Percentiles rank a stretch among this genome's conserved stretches.
phyloP scores from a whole-genome alignment of 2,797 vertebrate genomes.

The Onychomys arenicola region DNA sequence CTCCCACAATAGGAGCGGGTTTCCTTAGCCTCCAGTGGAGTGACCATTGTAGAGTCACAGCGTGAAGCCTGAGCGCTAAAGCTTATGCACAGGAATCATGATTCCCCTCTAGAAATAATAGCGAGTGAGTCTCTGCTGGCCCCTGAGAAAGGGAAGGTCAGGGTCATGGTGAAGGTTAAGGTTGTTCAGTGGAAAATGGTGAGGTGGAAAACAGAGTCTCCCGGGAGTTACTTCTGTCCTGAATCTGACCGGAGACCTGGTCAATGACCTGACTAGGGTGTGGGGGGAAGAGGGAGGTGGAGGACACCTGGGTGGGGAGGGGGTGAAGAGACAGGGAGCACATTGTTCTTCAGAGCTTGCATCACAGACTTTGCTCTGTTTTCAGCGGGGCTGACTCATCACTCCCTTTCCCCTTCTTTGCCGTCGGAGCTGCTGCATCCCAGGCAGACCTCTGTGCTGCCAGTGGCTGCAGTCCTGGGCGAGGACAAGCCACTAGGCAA shows the following conservation, averaged over 20 bases:
- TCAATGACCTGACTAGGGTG: conserved; percentile 61
- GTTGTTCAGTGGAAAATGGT: neutral
- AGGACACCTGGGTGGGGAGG: conserved; percentile 36
- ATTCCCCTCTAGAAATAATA: neutral
- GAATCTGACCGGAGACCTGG: conserved; percentile 69
- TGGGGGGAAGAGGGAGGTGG: conserved; percentile 8
- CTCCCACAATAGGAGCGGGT: neutral
- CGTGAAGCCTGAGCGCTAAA: neutral
- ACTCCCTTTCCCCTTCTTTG: neutral
- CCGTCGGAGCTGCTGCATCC: neutral
- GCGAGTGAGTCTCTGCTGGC: neutral
- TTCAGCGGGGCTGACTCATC: conserved; percentile 66
- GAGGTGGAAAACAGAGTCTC: conserved; percentile 49
- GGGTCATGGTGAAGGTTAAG: conserved; percentile 28
- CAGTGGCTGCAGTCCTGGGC: neutral
- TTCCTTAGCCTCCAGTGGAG: conserved; percentile 50
- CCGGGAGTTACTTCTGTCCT: neutral
- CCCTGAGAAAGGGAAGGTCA: conserved; percentile 28
- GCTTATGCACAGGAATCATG: neutral
- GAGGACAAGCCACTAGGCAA: neutral
- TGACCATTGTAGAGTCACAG: neutral
- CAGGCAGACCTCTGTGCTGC: neutral
- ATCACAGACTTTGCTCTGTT: conserved; percentile 74
- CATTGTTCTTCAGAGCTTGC: conserved; percentile 78
- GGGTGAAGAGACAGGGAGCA: conserved; percentile 72